Percentiles rank a stretch among this genome's conserved stretches.
Evolutionary conservation across 1,140 invertebrate genomes (phyloP).

Genomic region (Galleria mellonella): DNA sequence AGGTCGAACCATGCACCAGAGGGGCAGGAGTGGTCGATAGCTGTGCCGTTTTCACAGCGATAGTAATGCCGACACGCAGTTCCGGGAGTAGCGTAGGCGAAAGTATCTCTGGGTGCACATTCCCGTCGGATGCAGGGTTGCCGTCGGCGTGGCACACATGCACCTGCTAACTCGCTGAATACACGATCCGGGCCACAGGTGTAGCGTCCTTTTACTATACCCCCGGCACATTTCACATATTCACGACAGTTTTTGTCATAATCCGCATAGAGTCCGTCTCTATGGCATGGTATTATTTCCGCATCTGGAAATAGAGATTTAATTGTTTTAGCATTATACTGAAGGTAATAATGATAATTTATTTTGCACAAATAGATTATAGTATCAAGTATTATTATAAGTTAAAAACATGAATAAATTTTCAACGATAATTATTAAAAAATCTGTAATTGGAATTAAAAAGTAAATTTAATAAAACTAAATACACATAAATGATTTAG

Average conservation of each 20-base stretch:
- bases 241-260: slow-evolving; percentile 51
- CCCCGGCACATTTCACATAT: slow-evolving; percentile 46
- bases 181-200: slow-evolving; percentile 42
- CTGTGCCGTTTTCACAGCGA: slow-evolving; percentile 66
- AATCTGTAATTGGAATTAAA: background rate
- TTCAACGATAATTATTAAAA: background rate
- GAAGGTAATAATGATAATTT: background rate
- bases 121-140: slow-evolving; percentile 47
- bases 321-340: background rate
- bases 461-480: too few species aligned
- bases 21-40: slow-evolving; percentile 56
- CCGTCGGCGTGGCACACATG: slow-evolving; percentile 46
- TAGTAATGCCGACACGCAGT: slow-evolving; percentile 71
- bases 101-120: slow-evolving; percentile 41
- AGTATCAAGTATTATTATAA: too few species aligned
- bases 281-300: slow-evolving; percentile 34
- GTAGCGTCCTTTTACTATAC: slow-evolving; percentile 37
- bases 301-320: slow-evolving; percentile 27
- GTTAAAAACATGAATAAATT: background rate
- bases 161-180: slow-evolving; percentile 52
- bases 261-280: slow-evolving; percentile 53
- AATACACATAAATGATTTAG: too few species aligned
- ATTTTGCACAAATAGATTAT: background rate
- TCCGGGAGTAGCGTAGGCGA: slow-evolving; percentile 72
- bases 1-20: slow-evolving; percentile 73